These are phyloP conservation scores for Anoura caudifer DNA, from an alignment of 2,113 vertebrate species.

Conservation along the genomic window DNA sequence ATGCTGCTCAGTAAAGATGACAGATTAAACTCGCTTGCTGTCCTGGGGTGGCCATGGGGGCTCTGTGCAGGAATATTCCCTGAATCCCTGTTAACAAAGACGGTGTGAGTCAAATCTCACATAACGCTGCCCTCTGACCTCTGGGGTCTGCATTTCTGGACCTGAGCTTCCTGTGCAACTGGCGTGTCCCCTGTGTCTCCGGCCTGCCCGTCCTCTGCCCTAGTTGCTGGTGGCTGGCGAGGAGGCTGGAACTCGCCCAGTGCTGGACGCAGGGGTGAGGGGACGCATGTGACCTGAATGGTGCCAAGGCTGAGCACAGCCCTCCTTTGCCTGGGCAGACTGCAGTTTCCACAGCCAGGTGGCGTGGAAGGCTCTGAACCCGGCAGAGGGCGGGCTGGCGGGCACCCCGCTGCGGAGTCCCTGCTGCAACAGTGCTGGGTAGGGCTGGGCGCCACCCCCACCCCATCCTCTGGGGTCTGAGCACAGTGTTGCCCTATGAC, in stretches of 20 bases:
- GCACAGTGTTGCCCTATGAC: neutral
- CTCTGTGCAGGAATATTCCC: neutral
- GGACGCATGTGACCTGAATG: fast-evolving
- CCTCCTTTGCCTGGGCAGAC: neutral
- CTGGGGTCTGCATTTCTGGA: fast-evolving
- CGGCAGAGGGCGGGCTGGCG: neutral
- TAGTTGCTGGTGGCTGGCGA: neutral
- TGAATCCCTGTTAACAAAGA: neutral
- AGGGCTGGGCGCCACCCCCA: fast-evolving
- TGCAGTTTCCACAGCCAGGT: neutral
- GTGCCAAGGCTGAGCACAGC: neutral
- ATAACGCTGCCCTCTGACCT: neutral
- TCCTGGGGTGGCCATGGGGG: neutral
- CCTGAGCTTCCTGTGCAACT: neutral
- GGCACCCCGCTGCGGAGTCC: neutral
- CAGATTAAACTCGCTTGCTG: neutral
- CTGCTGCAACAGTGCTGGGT: neutral
- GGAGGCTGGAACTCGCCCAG: neutral
- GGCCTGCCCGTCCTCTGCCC: neutral
- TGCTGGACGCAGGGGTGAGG: neutral
- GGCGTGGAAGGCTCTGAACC: fast-evolving
- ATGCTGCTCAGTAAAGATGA: neutral
- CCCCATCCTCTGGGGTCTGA: neutral
- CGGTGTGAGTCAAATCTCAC: neutral
- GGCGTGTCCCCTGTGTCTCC: neutral